Evolutionary conservation across 30 jellyfish, hydroid and myxozoan genomes (phyloP).

Genomic region (Aurelia sp.): DNA sequence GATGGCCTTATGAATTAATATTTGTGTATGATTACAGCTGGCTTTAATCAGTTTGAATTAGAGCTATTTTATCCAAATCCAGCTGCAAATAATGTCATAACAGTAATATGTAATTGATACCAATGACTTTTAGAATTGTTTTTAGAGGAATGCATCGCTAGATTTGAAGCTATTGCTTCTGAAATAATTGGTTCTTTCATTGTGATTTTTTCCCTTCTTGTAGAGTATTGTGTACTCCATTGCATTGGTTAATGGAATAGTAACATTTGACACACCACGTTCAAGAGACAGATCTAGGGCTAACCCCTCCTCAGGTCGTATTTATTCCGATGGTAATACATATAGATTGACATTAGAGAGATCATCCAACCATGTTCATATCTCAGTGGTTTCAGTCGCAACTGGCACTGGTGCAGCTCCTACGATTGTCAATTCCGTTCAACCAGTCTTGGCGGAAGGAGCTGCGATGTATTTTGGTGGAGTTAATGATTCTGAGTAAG

Average conservation of each 20-base stretch:
- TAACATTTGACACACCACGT: neutral
- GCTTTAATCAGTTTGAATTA: too few species aligned
- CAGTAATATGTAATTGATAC: too few species aligned
- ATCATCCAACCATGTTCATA: conserved; percentile 9
- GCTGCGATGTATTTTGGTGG: conserved; percentile 64
- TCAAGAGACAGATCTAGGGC: conserved; percentile 24
- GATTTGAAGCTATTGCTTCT: too few species aligned
- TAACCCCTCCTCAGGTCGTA: conserved; percentile 18
- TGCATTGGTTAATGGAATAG: conserved; percentile 34
- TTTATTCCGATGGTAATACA: conserved; percentile 59
- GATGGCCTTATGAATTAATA: too few species aligned
- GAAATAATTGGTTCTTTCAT: neutral
- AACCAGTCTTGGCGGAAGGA: conserved; percentile 51
- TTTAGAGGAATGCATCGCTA: too few species aligned
- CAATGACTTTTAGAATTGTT: too few species aligned
- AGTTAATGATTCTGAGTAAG: conserved; percentile 56
- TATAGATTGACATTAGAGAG: conserved; percentile 31
- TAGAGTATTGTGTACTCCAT: conserved; percentile 18
- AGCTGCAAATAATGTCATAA: too few species aligned
- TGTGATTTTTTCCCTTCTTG: neutral
- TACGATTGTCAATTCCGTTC: neutral
- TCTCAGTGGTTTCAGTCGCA: conserved; percentile 41
- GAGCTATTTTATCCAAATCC: too few species aligned
- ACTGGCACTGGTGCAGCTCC: conserved; percentile 45
- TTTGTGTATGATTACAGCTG: too few species aligned